Conservation (phyloP, 53 echinoderm and acorn worm genomes). For the Antedon mediterranea region DNA sequence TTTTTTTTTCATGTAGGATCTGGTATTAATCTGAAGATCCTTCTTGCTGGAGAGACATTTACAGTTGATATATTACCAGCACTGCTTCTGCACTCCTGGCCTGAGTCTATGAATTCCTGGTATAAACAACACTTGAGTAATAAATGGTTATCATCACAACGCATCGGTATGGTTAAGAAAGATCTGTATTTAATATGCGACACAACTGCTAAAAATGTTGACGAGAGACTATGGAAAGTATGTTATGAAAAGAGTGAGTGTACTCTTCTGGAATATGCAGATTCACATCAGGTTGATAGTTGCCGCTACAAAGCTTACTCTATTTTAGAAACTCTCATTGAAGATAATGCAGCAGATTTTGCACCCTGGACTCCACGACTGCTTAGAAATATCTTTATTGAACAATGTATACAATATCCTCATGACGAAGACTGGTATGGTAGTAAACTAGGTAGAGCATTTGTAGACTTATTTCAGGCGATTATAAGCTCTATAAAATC, state of each 20-base stretch:
- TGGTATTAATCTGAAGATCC: slow-evolving; percentile 36
- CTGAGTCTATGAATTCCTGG: slow-evolving; percentile 41
- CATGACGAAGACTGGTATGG: slow-evolving; percentile 59
- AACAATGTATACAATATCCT: slow-evolving; percentile 84
- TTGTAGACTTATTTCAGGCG: slow-evolving; percentile 68
- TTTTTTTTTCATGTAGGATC: slow-evolving; percentile 24
- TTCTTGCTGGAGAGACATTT: slow-evolving; percentile 58
- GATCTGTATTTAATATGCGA: slow-evolving; percentile 49
- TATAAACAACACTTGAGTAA: slow-evolving; percentile 33
- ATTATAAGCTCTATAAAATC: slow-evolving; percentile 32
- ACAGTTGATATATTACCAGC: slow-evolving; percentile 55
- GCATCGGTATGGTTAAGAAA: slow-evolving; percentile 35
- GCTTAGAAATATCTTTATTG: slow-evolving; percentile 52
- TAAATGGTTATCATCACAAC: slow-evolving; percentile 45
- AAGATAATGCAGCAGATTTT: slow-evolving; percentile 66
- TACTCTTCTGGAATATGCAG: slow-evolving; percentile 19
- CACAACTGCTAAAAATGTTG: slow-evolving; percentile 9
- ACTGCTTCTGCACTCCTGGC: slow-evolving; percentile 47
- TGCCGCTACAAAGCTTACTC: slow-evolving; percentile 27
- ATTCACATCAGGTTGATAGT: background rate
- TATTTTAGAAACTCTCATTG: slow-evolving; percentile 28
- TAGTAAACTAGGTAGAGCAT: slow-evolving; percentile 56
- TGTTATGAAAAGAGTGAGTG: slow-evolving; percentile 52
- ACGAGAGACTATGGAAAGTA: slow-evolving; percentile 60
- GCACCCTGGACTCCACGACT: slow-evolving; percentile 48